A percentile compares a stretch with the other conserved stretches of the same genome.
These are phyloP conservation scores for Piscicola geometra DNA, from an alignment of 2,888 invertebrate genomes.

Conservation along the genomic window DNA sequence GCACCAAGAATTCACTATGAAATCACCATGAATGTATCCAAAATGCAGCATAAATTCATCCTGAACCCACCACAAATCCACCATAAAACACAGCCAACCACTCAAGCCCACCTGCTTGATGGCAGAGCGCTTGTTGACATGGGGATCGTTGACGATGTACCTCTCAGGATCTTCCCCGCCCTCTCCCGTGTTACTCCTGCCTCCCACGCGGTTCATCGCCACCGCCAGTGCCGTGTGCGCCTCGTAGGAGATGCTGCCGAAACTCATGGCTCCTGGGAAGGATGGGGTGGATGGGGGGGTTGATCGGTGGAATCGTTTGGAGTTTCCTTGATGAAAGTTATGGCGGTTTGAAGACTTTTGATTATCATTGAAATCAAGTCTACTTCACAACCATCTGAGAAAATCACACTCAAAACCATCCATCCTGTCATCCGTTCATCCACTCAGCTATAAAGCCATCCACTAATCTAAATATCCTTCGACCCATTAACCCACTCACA, in stretches of 20 bases:
- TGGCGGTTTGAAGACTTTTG: not conserved
- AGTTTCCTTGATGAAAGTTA: not conserved
- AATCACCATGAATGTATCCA: too few relatives aligned
- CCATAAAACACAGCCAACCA: too few relatives aligned
- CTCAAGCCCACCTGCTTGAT: slow-evolving; percentile 82
- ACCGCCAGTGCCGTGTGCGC: slow-evolving; percentile 89
- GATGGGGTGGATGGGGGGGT: not conserved
- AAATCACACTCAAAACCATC: not conserved
- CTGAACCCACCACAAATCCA: too few relatives aligned
- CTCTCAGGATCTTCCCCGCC: slow-evolving; percentile 71
- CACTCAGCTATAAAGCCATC: too few relatives aligned
- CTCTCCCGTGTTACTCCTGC: slow-evolving; percentile 98
- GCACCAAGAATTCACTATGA: too few relatives aligned
- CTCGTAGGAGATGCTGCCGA: slow-evolving; percentile 92
- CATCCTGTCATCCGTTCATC: too few relatives aligned
- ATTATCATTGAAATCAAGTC: too few relatives aligned
- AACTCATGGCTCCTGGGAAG: slow-evolving; percentile 83
- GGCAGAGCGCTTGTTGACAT: slow-evolving; percentile 79
- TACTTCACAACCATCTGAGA: too few relatives aligned
- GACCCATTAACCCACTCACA: too few relatives aligned
- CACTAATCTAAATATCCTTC: too few relatives aligned
- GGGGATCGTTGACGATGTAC: slow-evolving; percentile 74
- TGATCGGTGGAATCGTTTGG: too few relatives aligned
- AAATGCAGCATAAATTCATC: too few relatives aligned
- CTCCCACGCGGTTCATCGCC: slow-evolving; percentile 94